These are phyloP conservation scores for Apodemus sylvaticus DNA, from an alignment of 2,113 vertebrate species.

Conservation along the genomic window DNA sequence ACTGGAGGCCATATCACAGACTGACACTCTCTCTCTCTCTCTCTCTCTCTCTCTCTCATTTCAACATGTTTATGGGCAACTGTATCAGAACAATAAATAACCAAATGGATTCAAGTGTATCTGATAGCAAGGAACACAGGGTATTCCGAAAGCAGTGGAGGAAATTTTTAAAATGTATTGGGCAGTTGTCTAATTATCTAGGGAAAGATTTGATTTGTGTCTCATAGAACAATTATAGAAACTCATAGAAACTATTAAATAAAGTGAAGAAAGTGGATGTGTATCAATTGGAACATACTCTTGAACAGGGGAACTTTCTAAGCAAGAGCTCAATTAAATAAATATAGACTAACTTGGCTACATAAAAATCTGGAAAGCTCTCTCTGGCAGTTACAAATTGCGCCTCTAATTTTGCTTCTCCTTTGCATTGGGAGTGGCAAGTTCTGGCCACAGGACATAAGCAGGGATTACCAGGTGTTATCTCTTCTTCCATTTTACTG, in stretches of 20 bases:
- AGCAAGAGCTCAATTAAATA: not conserved
- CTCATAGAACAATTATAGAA: not conserved
- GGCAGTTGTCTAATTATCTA: not conserved
- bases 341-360: not conserved
- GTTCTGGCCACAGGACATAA: not conserved
- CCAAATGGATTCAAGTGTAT: not conserved
- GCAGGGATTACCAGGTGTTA: not conserved
- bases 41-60: not conserved
- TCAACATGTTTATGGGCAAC: not conserved
- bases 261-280: not conserved
- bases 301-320: slow-evolving; percentile 27
- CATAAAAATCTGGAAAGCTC: not conserved
- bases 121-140: not conserved
- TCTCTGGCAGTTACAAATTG: not conserved
- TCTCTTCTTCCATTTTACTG: not conserved
- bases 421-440: not conserved
- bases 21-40: not conserved
- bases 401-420: not conserved
- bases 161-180: not conserved
- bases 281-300: not conserved
- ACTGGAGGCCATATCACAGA: not conserved
- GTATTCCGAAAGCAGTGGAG: not conserved
- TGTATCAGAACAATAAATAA: not conserved
- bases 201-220: not conserved
- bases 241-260: not conserved